Evolutionary conservation across 2,113 vertebrate genomes (phyloP).

Genomic region (Antigone vipio): DNA sequence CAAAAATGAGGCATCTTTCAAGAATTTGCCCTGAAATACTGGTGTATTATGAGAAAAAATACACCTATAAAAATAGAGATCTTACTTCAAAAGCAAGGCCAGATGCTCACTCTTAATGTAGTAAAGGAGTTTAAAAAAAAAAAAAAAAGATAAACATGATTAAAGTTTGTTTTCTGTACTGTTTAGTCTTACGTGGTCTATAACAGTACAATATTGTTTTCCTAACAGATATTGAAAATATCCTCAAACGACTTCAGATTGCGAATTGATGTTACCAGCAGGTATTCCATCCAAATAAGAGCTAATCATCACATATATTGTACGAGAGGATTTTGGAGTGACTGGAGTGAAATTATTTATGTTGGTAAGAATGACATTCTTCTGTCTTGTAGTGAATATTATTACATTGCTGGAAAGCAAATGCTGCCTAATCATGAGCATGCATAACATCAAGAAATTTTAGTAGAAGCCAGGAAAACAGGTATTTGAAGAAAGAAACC

Average conservation of each 20-base stretch:
- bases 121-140: neutral
- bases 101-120: neutral
- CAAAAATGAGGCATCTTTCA: neutral
- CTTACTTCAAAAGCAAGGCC: neutral
- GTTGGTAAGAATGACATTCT: conserved; percentile 52
- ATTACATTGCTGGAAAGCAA: neutral
- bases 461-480: neutral
- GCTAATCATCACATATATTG: conserved; percentile 42
- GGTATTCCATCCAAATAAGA: conserved; percentile 51
- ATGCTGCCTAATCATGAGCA: neutral
- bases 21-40: neutral
- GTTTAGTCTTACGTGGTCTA: neutral
- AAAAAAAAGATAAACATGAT: neutral
- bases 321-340: conserved; percentile 17
- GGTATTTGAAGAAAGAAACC: neutral
- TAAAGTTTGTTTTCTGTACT: neutral
- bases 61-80: neutral
- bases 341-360: conserved; percentile 53
- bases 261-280: neutral
- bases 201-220: neutral
- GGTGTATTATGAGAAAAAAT: neutral
- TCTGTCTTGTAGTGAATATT: neutral
- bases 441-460: neutral
- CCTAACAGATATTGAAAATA: conserved; percentile 14
- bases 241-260: neutral